Percentiles rank a stretch among this genome's conserved stretches.
Conservation (phyloP, 2,797 vertebrate species). For the Aselliscus stoliczkanus region DNA sequence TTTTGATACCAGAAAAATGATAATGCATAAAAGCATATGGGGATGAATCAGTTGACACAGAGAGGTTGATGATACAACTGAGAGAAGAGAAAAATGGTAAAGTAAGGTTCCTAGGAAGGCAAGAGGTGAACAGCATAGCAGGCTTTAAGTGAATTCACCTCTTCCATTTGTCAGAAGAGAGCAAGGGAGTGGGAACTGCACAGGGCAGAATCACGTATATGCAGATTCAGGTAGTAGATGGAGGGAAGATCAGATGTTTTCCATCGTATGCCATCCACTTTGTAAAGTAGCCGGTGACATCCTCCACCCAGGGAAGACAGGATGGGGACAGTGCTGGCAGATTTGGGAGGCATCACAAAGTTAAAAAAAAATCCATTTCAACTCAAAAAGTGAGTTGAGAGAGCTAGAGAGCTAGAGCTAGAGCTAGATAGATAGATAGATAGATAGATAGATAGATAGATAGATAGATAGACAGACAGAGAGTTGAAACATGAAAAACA, state of each 20-base stretch:
- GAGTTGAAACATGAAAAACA: not conserved
- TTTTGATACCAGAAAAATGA: not conserved
- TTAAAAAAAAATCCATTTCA: not conserved
- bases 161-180: not conserved
- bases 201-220: fast-evolving
- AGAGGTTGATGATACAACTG: not conserved
- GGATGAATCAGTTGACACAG: not conserved
- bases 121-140: too few species aligned
- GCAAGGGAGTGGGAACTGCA: fast-evolving
- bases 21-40: not conserved
- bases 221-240: fast-evolving
- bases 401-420: not conserved
- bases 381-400: not conserved
- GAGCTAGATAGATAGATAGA: not conserved
- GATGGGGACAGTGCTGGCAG: not conserved
- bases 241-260: not conserved
- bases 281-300: not conserved
- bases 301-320: not conserved
- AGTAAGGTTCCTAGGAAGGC: not conserved
- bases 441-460: not conserved
- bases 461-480: not conserved
- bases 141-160: fast-evolving
- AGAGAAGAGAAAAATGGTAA: not conserved
- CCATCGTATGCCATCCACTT: not conserved
- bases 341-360: not conserved